These are phyloP conservation scores for Morbakka virulenta DNA, from an alignment of 30 jellyfish, hydroid and myxozoan genomes.

Conservation along the genomic window DNA sequence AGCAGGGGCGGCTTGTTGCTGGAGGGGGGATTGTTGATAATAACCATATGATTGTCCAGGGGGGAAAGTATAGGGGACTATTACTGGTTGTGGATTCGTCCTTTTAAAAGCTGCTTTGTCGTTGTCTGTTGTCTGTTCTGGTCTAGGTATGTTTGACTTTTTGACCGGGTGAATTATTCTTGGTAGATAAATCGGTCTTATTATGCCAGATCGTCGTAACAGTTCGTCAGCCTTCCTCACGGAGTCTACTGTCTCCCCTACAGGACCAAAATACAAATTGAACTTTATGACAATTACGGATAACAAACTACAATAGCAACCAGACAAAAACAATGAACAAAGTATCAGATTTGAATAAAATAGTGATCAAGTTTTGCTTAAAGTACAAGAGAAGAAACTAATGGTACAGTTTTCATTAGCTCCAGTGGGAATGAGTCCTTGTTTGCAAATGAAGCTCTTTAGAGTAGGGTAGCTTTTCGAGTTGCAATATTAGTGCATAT, in stretches of 20 bases:
- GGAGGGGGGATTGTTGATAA: not conserved
- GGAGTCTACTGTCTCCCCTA: slow-evolving; percentile 67
- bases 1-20: not conserved
- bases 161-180: not conserved
- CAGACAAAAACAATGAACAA: too few species aligned
- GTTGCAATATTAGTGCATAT: too few species aligned
- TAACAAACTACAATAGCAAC: too few species aligned
- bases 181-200: slow-evolving; percentile 13
- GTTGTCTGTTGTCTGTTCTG: not conserved
- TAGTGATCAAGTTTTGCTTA: too few species aligned
- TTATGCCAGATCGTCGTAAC: not conserved
- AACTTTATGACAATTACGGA: too few species aligned
- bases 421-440: too few species aligned
- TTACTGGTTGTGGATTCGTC: not conserved
- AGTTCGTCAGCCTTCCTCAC: slow-evolving; percentile 7
- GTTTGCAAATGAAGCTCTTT: too few species aligned
- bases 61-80: not conserved
- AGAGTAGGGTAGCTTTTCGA: too few species aligned
- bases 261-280: too few species aligned
- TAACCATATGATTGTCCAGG: not conserved
- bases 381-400: too few species aligned
- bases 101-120: not conserved
- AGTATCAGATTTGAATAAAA: too few species aligned
- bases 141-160: not conserved
- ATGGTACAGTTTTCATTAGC: too few species aligned